Base-by-base conservation (phyloP, 2,888 invertebrate species). In the Agrotis clavis region DNA sequence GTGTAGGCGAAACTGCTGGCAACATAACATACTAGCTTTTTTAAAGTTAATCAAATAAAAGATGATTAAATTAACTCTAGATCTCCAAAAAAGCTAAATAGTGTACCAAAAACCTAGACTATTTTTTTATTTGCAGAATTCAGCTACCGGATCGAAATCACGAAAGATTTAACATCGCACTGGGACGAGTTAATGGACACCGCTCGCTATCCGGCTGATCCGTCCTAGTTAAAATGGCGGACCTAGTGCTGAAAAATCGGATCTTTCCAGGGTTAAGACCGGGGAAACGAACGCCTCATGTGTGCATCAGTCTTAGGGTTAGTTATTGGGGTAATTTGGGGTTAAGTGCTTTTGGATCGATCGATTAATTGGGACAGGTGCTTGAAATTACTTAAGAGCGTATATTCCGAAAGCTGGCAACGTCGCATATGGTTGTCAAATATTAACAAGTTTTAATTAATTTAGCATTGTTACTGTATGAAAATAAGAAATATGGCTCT, bases 131-230 rank as follows among this genome's bases (percentile, higher is more conserved):
- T 71, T 57, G 30, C 13, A 19, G 59, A 63, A 83, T 79, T 75
- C 83, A 62, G 71, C 79, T 61, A 79, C 67, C 6, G 61, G 57
- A 30, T 48, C 53, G 67, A 68, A 80, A 71, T 85, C 83, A 79
- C 77, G 61, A 74, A 77, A 84, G 88, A 87, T 83, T 88, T 85
- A 85, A 63, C 84, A 69, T 68, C 62, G 76, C 56, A 75, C 57
- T 65, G 74, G 68, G 71, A 67, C 68, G 47, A 51, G 72, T 85
- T 88, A 89, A 89, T 89, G 89, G 89, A 88, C 70, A 79, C 2
- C 18, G 9, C 30, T 30, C 61, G 64, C 72, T 21, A 79, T 67
- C 67, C 80, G 48, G 72, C 47, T 85, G 63, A 84, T 74, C 85
- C 73, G 13, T 18, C 14, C 72, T 68, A 82, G 78, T 72, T 69